Percentiles rank a stretch among this genome's conserved stretches.
phyloP scores from a whole-genome alignment of 2,888 invertebrate genomes.

The Chalcis sispes region DNA sequence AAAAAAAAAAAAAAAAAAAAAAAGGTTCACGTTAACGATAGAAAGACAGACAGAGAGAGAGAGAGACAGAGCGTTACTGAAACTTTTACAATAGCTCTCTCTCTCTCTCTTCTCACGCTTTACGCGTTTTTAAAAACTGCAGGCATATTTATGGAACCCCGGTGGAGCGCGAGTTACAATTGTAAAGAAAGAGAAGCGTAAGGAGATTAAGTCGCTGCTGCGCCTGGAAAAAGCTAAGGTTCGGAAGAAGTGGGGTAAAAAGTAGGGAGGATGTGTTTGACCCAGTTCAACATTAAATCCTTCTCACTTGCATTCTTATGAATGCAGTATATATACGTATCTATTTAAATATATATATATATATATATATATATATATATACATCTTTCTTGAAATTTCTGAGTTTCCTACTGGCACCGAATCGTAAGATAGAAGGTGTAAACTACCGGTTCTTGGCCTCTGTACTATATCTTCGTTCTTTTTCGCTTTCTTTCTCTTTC shows the following conservation, averaged over 20 bases:
- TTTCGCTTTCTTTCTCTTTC: too few relatives aligned
- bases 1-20: too few relatives aligned
- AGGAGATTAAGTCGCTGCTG: neutral
- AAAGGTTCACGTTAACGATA: too few relatives aligned
- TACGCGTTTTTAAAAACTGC: conserved; percentile 37
- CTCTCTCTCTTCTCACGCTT: too few relatives aligned
- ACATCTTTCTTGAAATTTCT: neutral
- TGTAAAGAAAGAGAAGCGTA: conserved; percentile 21
- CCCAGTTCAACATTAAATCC: conserved; percentile 54
- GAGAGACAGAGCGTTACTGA: neutral
- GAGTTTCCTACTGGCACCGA: neutral
- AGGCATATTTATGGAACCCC: conserved; percentile 24
- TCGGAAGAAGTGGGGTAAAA: neutral
- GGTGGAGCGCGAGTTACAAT: conserved; percentile 30
- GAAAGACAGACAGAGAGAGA: too few relatives aligned
- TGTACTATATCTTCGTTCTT: too few relatives aligned
- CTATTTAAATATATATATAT: conserved; percentile 13
- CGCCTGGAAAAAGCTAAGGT: conserved; percentile 25
- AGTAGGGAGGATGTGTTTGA: conserved; percentile 46
- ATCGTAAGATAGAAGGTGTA: conserved; percentile 38
- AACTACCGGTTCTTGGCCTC: conserved; percentile 46
- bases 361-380: neutral
- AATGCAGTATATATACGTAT: neutral
- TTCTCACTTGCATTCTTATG: conserved; percentile 23
- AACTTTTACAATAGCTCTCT: neutral